Conservation (phyloP, 2,113 vertebrate genomes). For the Prietella phreatophila region DNA sequence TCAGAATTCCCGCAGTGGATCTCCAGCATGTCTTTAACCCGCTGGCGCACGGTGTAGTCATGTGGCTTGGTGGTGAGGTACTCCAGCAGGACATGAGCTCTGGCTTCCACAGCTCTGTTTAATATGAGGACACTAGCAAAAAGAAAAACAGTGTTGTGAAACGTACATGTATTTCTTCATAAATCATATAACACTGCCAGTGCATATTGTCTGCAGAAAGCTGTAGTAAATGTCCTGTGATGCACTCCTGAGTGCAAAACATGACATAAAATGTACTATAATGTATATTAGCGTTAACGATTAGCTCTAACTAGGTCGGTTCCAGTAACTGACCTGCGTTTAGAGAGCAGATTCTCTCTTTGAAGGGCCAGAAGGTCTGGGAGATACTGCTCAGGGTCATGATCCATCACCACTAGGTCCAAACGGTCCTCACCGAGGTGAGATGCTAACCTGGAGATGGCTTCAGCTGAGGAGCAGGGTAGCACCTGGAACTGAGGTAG, state of each 20-base stretch:
- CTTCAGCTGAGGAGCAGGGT: conserved; percentile 59
- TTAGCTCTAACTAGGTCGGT: neutral
- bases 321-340: conserved; percentile 32
- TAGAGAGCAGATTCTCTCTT: conserved; percentile 55
- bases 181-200: neutral
- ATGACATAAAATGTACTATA: neutral
- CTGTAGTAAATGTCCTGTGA: neutral
- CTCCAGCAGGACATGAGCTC: conserved; percentile 47
- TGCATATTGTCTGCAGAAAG: neutral
- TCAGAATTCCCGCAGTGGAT: conserved; percentile 24
- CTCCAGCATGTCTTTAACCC: conserved; percentile 51
- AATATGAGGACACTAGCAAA: conserved; percentile 58
- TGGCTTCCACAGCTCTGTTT: conserved; percentile 39
- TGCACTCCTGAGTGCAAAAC: neutral
- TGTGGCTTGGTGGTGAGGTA: conserved; percentile 46
- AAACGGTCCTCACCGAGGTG: conserved; percentile 42
- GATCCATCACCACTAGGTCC: conserved; percentile 69
- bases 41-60: conserved; percentile 47
- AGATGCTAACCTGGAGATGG: conserved; percentile 53
- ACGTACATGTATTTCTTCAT: neutral
- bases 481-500: conserved; percentile 67
- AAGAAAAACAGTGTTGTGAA: neutral
- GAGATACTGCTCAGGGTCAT: conserved; percentile 63
- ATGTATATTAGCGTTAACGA: neutral
- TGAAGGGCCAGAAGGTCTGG: conserved; percentile 64